Percentiles rank a stretch among this genome's conserved stretches.
phyloP scores from a whole-genome alignment of 2,113 vertebrate species.

The Petaurus breviceps region DNA sequence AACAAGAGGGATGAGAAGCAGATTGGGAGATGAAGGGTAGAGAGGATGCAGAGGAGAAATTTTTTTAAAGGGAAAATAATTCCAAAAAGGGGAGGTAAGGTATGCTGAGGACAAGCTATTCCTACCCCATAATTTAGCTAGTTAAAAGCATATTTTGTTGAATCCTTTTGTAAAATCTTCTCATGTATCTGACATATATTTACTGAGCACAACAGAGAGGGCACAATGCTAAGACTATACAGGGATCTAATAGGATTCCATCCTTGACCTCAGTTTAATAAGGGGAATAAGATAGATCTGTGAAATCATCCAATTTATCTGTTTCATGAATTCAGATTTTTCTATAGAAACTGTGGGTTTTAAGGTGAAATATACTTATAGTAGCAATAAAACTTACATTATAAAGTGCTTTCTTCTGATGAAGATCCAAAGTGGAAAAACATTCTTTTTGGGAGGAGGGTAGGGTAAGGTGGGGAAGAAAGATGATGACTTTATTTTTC shows the following conservation, averaged over 20 bases:
- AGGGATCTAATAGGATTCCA: background rate
- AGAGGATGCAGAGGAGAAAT: background rate
- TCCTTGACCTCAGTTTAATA: background rate
- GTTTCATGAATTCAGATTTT: background rate
- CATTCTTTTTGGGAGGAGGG: background rate
- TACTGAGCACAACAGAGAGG: background rate
- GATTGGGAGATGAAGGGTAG: background rate
- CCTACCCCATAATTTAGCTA: background rate
- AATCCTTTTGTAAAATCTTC: background rate
- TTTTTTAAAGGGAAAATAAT: constrained; percentile 35
- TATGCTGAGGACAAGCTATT: background rate
- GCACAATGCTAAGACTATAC: background rate
- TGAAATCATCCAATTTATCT: background rate
- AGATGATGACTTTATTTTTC: background rate
- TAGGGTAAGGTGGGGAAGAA: background rate
- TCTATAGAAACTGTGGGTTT: background rate
- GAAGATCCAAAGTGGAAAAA: background rate
- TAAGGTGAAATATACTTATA: background rate
- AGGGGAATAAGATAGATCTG: background rate
- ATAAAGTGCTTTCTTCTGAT: background rate
- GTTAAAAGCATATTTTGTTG: background rate
- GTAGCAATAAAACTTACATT: background rate
- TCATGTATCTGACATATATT: background rate
- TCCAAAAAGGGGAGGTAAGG: constrained; percentile 41
- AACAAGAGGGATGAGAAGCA: constrained; percentile 49